Evolutionary conservation across 2,113 vertebrate species (phyloP).

Genomic region (Hippocampus zosterae): DNA sequence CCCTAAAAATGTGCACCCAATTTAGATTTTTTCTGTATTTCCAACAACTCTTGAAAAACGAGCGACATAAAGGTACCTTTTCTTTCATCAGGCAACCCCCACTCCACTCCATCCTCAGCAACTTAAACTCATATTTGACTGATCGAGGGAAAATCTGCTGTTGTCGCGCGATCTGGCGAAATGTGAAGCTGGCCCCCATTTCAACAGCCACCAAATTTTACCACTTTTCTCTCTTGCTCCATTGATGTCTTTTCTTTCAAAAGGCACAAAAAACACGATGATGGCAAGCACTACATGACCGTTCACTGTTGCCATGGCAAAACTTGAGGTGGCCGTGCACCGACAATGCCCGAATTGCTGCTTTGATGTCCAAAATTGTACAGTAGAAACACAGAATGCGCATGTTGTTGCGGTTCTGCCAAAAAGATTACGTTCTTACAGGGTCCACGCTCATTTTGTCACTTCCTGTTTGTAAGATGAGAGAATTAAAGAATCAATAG

Average conservation of each 20-base stretch:
- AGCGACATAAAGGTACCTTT: no score
- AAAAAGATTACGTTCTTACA: not conserved
- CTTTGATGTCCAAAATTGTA: not conserved
- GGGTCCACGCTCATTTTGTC: not conserved
- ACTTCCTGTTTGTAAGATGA: conserved; percentile 11
- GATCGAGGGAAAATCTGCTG: no score
- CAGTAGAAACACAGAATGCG: not conserved
- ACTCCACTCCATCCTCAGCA: not conserved
- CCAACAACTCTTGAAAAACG: no score
- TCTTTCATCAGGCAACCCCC: no score
- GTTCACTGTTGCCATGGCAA: not conserved
- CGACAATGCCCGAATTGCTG: not conserved
- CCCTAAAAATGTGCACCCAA: no score
- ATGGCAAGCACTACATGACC: not conserved
- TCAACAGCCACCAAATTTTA: not conserved
- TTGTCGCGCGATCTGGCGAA: not conserved
- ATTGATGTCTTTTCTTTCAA: not conserved
- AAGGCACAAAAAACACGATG: not conserved
- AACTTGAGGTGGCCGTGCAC: not conserved
- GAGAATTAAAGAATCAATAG: conserved; percentile 32
- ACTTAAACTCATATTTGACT: not conserved
- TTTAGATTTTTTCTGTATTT: no score
- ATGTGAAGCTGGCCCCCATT: not conserved
- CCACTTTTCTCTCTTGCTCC: not conserved
- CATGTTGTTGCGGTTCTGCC: not conserved